Conservation (phyloP, 2,888 invertebrate genomes). For the Melanchra persicariae region DNA sequence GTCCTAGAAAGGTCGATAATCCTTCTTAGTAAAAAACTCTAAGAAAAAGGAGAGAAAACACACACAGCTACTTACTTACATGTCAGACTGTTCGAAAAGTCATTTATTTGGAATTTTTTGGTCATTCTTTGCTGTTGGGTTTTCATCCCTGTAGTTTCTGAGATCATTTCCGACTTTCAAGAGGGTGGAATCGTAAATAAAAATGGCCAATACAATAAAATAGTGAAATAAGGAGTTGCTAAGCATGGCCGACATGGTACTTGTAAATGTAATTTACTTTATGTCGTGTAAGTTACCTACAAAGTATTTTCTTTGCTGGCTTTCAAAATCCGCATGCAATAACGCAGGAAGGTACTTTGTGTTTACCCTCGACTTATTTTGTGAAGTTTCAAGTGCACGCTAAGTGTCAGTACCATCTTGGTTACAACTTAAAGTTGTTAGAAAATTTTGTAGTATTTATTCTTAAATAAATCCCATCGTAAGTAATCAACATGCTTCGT, state of each 20-base stretch:
- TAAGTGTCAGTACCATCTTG: constrained; percentile 11
- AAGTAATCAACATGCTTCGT: too few relatives aligned
- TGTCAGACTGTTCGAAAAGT: too few relatives aligned
- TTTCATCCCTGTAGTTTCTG: too few relatives aligned
- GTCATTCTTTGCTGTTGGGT: too few relatives aligned
- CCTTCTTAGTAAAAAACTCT: too few relatives aligned
- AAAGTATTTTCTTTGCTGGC: background rate
- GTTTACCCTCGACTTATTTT: background rate
- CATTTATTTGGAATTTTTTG: too few relatives aligned
- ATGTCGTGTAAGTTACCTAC: background rate
- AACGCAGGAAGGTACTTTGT: constrained; percentile 1
- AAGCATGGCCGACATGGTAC: background rate
- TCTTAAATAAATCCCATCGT: too few relatives aligned
- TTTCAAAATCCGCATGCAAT: background rate
- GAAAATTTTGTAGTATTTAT: background rate
- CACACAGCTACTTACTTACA: background rate
- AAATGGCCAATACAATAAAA: too few relatives aligned
- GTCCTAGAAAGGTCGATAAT: background rate
- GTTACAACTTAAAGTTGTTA: background rate
- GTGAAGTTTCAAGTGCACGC: constrained; percentile 13
- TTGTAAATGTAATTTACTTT: too few relatives aligned
- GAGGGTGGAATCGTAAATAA: too few relatives aligned
- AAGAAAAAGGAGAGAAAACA: background rate
- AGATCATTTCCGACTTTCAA: too few relatives aligned
- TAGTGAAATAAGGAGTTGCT: background rate